A percentile compares a stretch with the other conserved stretches of the same genome.
phyloP scores from a whole-genome alignment of 2,113 vertebrate genomes.

The Cricetomys ansorgei region DNA sequence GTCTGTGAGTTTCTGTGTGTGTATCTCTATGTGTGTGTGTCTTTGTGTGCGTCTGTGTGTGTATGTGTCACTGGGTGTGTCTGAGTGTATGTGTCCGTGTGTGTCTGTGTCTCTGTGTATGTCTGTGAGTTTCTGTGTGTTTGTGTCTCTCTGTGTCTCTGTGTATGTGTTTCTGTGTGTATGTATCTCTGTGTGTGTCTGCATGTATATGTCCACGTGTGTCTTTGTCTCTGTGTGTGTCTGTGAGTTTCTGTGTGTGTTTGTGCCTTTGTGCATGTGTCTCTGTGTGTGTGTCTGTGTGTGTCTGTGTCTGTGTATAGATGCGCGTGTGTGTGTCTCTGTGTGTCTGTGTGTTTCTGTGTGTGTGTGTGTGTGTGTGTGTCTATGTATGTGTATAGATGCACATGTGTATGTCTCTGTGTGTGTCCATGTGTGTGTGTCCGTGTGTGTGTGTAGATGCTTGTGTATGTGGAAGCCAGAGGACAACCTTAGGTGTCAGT shows the following conservation, averaged over 20 bases:
- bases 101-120: neutral
- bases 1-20: neutral
- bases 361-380: neutral
- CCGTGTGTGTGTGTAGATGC: neutral
- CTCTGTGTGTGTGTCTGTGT: neutral
- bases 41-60: neutral
- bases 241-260: neutral
- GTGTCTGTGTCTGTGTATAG: neutral
- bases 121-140: too few relatives aligned
- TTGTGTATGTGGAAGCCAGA: neutral
- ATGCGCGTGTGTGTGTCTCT: too few relatives aligned
- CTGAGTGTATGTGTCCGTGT: neutral
- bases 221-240: too few relatives aligned
- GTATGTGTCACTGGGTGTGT: too few relatives aligned
- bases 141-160: neutral
- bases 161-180: neutral
- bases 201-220: neutral
- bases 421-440: too few relatives aligned
- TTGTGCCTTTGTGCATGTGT: too few relatives aligned
- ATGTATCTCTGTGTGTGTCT: neutral
- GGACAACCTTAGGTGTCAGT: neutral
- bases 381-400: too few relatives aligned
- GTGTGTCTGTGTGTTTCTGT: too few relatives aligned
- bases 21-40: neutral
- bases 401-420: too few relatives aligned